A percentile compares a stretch with the other conserved stretches of the same genome.
Evolutionary conservation across 2,888 invertebrate genomes (phyloP).

Genomic region (Labia minor): DNA sequence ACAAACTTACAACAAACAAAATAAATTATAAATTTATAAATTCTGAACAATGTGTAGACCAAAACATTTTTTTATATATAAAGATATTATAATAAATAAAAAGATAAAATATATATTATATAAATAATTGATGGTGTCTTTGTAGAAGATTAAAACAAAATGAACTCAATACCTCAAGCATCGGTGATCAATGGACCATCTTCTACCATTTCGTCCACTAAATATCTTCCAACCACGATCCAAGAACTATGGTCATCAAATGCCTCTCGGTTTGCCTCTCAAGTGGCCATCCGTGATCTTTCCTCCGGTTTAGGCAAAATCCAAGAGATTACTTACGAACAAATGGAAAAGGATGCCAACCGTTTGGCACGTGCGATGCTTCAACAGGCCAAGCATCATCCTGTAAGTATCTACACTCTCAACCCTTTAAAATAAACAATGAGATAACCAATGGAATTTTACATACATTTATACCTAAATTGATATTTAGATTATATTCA

Average conservation of each 20-base stretch:
- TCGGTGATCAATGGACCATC: neutral
- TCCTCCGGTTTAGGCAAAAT: neutral
- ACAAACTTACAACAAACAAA: too few relatives aligned
- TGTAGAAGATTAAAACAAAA: neutral
- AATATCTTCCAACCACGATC: neutral
- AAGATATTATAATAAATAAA: too few relatives aligned
- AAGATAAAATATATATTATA: too few relatives aligned
- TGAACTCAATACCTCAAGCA: neutral
- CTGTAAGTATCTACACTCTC: neutral
- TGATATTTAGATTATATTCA: too few relatives aligned
- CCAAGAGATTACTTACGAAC: neutral
- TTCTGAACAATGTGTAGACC: too few relatives aligned
- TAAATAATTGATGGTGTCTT: too few relatives aligned
- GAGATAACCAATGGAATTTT: too few relatives aligned
- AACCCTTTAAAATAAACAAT: too few relatives aligned
- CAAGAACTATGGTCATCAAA: neutral
- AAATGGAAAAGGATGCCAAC: neutral
- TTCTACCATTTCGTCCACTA: neutral
- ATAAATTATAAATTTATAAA: too few relatives aligned
- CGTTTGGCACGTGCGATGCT: neutral
- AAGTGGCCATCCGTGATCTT: neutral
- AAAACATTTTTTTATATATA: too few relatives aligned
- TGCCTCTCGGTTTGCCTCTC: neutral
- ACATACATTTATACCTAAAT: too few relatives aligned
- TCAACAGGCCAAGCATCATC: neutral